A percentile compares a stretch with the other conserved stretches of the same genome.
phyloP scores from a whole-genome alignment of 2,797 vertebrate genomes.

The Spondyliosoma cantharus region DNA sequence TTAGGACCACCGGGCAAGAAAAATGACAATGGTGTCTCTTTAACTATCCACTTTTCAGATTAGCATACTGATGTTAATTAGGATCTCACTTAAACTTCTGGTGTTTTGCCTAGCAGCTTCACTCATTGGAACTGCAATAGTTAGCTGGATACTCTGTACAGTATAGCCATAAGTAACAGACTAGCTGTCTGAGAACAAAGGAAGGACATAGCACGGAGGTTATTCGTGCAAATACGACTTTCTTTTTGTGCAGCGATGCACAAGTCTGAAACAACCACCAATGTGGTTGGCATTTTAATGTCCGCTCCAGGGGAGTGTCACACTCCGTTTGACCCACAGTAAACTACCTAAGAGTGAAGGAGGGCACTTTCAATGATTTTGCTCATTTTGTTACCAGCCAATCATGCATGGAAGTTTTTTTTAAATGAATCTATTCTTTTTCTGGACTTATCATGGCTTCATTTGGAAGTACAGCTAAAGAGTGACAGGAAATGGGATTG shows the following conservation, averaged over 20 bases:
- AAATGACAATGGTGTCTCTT: not conserved
- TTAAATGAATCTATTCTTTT: too few species aligned
- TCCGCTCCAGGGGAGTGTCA: slow-evolving; percentile 16
- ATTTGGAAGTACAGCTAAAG: too few species aligned
- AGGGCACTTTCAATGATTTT: not conserved
- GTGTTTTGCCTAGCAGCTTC: not conserved
- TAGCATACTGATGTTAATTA: not conserved
- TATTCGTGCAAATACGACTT: slow-evolving; percentile 12
- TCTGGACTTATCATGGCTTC: too few species aligned
- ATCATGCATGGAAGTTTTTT: not conserved
- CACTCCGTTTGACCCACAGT: slow-evolving; percentile 19
- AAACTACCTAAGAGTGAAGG: not conserved
- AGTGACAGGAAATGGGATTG: too few species aligned
- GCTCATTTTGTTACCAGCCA: not conserved
- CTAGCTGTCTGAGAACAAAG: not conserved
- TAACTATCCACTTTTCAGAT: not conserved
- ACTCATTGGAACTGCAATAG: not conserved
- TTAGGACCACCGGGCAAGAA: not conserved
- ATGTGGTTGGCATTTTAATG: slow-evolving; percentile 18
- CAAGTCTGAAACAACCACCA: not conserved
- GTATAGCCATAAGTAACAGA: not conserved
- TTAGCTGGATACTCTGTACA: not conserved
- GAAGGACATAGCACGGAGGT: not conserved
- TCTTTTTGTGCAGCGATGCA: not conserved
- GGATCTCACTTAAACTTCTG: not conserved